Evolutionary conservation across 2,797 vertebrate species (phyloP).

Genomic region (Leptatherina wallacei): DNA sequence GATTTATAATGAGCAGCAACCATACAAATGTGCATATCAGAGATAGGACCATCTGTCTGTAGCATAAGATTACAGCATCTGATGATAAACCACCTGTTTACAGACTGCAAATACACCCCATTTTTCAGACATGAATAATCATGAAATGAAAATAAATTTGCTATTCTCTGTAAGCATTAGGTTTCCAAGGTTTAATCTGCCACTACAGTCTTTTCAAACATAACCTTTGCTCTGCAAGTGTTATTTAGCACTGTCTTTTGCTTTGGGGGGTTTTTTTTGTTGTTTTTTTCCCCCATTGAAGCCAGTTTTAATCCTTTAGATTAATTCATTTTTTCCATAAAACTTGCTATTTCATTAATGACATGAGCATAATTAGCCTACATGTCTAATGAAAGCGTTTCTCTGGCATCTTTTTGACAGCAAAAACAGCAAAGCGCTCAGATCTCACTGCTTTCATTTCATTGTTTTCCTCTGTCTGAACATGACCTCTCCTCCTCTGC

Average conservation of each 20-base stretch:
- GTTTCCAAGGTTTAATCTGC: not conserved
- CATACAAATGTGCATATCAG: not conserved
- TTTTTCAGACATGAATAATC: not conserved
- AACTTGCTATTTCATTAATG: too few relatives aligned
- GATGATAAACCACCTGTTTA: not conserved
- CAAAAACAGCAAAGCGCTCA: constrained; percentile 1
- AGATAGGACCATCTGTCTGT: not conserved
- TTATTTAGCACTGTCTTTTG: not conserved
- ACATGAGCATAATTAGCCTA: too few relatives aligned
- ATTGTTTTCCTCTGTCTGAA: constrained; percentile 39
- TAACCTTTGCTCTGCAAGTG: not conserved
- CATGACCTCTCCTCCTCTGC: constrained; percentile 36
- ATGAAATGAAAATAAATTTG: not conserved
- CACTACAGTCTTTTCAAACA: not conserved
- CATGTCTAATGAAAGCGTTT: not conserved
- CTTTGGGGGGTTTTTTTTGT: too few relatives aligned
- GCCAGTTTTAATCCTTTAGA: not conserved
- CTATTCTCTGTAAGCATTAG: not conserved
- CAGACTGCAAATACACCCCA: too few relatives aligned
- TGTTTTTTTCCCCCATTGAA: not conserved
- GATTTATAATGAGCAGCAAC: not conserved
- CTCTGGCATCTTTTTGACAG: constrained; percentile 1
- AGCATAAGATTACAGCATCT: not conserved
- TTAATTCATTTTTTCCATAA: too few relatives aligned
- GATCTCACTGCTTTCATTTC: constrained; percentile 24